These are phyloP conservation scores for Oreochromis tanganicae DNA, from an alignment of 2,113 vertebrate species.

Conservation along the genomic window DNA sequence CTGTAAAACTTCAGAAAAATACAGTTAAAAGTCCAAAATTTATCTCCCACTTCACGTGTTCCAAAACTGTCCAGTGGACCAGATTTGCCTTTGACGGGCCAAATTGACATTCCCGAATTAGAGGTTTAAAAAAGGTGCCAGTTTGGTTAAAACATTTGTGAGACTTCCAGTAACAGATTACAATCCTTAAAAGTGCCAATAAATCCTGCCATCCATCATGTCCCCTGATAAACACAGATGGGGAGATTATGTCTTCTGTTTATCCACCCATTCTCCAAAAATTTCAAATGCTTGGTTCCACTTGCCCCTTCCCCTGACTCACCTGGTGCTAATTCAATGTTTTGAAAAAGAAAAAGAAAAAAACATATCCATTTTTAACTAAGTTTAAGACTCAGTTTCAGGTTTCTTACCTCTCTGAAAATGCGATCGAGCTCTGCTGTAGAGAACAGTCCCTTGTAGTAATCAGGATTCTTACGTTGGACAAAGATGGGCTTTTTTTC, in stretches of 20 bases:
- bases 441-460: conserved; percentile 91
- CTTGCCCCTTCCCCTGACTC: neutral
- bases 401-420: conserved; percentile 71
- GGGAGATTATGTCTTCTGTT: neutral
- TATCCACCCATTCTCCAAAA: neutral
- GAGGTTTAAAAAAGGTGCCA: neutral
- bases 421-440: conserved; percentile 84
- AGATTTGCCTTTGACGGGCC: neutral
- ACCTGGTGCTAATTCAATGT: neutral
- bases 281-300: neutral
- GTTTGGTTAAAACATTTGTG: neutral
- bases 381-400: neutral
- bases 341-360: neutral
- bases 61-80: neutral
- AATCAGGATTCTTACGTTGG: conserved; percentile 76
- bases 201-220: neutral
- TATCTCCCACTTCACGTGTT: neutral
- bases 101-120: neutral
- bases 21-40: neutral
- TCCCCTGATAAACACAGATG: neutral
- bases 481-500: conserved; percentile 86
- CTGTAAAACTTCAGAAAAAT: neutral
- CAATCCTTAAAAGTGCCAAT: neutral
- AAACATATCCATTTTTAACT: neutral
- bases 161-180: neutral